Base-by-base conservation (phyloP, 1,140 invertebrate genomes). In the Parasteatoda tepidariorum region DNA sequence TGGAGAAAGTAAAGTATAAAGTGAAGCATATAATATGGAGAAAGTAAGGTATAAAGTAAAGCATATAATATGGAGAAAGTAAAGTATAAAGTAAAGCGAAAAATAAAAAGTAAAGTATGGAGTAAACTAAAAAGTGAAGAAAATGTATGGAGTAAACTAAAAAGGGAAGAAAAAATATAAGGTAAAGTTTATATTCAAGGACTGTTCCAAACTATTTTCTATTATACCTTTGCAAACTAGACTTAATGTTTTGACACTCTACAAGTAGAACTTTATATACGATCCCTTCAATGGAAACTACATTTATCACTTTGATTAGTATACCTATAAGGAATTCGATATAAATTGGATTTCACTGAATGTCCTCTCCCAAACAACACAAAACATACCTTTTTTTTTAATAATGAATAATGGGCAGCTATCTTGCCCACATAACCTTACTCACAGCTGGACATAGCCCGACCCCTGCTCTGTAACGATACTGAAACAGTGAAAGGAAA, bases 261-360 rank as follows among this genome's bases (percentile, higher is more conserved):
- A 41, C 9, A 48, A 48, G 18, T 4, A 2, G 38, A 48, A 48
- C 1, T 48, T 48, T 48, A 48, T 48, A 48, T 48, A 48, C 4
- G 18, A 18, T 48, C 38, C 38, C 38, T 48, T 48, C 38, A 73
- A n/a, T 31, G 48, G 22, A 30, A 18, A 75, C 33, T 30, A 62
- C 73, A 75, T 75, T 75, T 75, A 75, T 75, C 73, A 75, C 73
- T 75, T 61, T 75, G 73, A 75, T 75, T 75, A 75, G 33, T 2
- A 61, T 61, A 59, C n/a, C 24, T n/a, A 26, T 13, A 22, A 61
- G 34, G 57, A 75, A 75, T 75, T 75, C 73, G 34, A 75, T 75
- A 75, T 62, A 75, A 75, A 75, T 75, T 75, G 54, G 57, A 75
- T 75, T 75, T 62, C 73, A 34, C 57, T 41, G 57, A 55, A 22